These are phyloP conservation scores for Phalacrocorax aristotelis DNA, from an alignment of 2,113 vertebrate species.

Conservation along the genomic window DNA sequence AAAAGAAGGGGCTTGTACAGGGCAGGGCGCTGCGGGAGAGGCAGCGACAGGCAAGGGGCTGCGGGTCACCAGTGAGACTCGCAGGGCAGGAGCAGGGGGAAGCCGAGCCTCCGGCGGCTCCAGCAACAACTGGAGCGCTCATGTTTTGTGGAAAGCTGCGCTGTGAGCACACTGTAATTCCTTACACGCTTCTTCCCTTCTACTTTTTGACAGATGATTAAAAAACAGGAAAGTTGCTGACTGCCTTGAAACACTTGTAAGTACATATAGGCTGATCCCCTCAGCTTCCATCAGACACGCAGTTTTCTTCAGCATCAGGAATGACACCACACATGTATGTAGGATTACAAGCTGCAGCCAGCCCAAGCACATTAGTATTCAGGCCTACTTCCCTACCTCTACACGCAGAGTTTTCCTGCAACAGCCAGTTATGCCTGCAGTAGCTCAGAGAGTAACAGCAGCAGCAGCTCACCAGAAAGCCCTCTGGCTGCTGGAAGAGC, in stretches of 20 bases:
- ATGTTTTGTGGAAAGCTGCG: background rate
- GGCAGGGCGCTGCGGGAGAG: background rate
- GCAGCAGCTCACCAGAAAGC: background rate
- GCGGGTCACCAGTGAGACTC: background rate
- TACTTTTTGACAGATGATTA: background rate
- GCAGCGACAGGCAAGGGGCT: background rate
- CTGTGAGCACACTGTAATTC: background rate
- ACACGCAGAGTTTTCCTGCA: background rate
- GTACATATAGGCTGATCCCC: background rate
- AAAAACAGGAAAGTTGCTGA: background rate
- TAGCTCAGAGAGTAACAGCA: background rate
- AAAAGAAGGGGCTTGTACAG: rapidly evolving
- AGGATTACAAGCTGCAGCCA: background rate
- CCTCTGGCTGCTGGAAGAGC: background rate
- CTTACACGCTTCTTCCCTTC: background rate
- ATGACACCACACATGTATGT: rapidly evolving
- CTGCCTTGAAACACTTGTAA: background rate
- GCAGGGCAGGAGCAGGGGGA: background rate
- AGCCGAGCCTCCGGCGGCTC: rapidly evolving
- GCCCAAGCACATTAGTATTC: background rate
- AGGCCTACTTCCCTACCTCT: background rate
- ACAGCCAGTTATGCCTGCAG: background rate
- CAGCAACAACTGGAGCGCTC: rapidly evolving
- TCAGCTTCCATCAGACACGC: background rate
- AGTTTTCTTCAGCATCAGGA: background rate